Base-by-base conservation (phyloP, 2,888 invertebrate species). In the Drosophila pullipes region DNA sequence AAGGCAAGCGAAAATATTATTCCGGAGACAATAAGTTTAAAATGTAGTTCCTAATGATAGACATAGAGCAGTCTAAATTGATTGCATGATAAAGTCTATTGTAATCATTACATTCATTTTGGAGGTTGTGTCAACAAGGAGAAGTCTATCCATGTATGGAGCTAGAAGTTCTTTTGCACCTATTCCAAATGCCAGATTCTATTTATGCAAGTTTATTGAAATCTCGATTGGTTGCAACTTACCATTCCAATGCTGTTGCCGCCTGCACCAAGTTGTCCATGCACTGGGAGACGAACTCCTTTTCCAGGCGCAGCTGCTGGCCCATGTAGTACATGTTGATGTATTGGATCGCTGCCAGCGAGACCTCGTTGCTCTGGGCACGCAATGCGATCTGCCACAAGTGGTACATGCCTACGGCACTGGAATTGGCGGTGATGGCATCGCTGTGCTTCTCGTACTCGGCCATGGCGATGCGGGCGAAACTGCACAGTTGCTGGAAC, bases 291-390 rank as follows among this genome's bases (percentile, higher is more conserved):
- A 99, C 97, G 93, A 99, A 99, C 91, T 98, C 98, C 71, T 97
- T 97, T 93, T 98, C 98, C 85, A 97, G 96, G 81, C 98, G 97
- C 52, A 98, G 93, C 91, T 97, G 97, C 74, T 98, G 97, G 10
- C 97, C 97, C 96, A 98, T 98, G 93, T 98, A 99, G 93, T 98
- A 98, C 91, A 97, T 96, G 93, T 98, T 99, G 66, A 99, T 95
- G 92, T 98, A 98, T 92, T 98, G 98, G 83, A 98, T 98, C 1
- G 98, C 98, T 4, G 98, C 97, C 96, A 98, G 96, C 78, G 98
- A 98, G 3, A 99, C 98, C 91, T 98, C 98, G 93, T 98, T 98
- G 92, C 97, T 98, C 81, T 96, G 96, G 3, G 98, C 98, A 80
- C 97, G 94, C 6, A 99, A 94, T 0, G 98, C 98, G 74, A 99